A percentile compares a stretch with the other conserved stretches of the same genome.
Conservation (phyloP, 37 sponge, comb jelly and placozoan species). For the Lycopodina hypogea region DNA sequence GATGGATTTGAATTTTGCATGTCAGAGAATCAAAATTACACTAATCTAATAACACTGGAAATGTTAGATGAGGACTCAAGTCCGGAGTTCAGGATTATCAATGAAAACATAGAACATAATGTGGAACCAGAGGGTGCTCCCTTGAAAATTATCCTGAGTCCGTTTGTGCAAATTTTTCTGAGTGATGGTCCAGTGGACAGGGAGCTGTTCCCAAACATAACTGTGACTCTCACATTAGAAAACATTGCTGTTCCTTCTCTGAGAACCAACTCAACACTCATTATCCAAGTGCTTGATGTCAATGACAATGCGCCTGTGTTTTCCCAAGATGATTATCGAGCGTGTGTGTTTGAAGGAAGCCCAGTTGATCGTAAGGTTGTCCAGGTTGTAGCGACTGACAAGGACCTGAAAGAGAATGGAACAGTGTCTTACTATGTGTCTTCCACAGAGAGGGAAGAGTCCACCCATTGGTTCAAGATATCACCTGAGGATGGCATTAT, state of each 20-base stretch:
- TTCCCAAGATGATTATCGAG: neutral
- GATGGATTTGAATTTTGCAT: neutral
- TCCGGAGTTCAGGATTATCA: neutral
- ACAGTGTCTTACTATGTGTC: conserved; percentile 34
- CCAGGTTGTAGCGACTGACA: conserved; percentile 40
- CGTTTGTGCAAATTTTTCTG: neutral
- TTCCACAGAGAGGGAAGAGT: conserved; percentile 14
- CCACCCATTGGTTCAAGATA: conserved; percentile 35
- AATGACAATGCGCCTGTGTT: conserved; percentile 63
- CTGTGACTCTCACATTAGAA: conserved; percentile 11
- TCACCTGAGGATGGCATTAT: conserved; percentile 32
- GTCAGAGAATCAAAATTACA: neutral
- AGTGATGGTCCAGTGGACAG: conserved; percentile 28
- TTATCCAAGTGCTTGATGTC: conserved; percentile 26
- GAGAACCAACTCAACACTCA: neutral
- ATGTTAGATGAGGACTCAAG: neutral
- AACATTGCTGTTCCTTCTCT: conserved; percentile 22
- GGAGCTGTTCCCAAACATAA: conserved; percentile 27
- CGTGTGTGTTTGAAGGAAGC: conserved; percentile 10
- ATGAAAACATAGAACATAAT: neutral
- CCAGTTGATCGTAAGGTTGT: conserved; percentile 33
- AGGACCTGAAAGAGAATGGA: conserved; percentile 49
- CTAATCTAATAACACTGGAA: neutral
- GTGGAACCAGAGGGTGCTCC: neutral
- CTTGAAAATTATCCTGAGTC: neutral